These are phyloP conservation scores for Parnassius mnemosyne DNA, from an alignment of 2,888 invertebrate species.

Conservation along the genomic window DNA sequence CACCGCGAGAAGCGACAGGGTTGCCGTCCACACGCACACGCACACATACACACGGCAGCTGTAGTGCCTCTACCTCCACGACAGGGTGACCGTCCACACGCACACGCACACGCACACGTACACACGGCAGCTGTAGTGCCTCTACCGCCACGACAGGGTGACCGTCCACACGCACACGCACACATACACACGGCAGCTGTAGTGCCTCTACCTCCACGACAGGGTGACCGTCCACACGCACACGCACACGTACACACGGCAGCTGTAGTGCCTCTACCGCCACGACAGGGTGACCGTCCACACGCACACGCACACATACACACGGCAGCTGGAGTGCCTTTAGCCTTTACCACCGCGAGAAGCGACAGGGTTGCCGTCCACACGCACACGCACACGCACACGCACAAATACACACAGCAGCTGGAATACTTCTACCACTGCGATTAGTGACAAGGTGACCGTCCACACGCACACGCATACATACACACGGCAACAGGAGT, in stretches of 20 bases:
- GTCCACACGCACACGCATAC: background rate
- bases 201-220: conserved; percentile 45
- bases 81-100: conserved; percentile 73
- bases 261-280: conserved; percentile 91
- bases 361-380: too few relatives aligned
- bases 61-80: conserved; percentile 94
- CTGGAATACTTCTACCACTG: conserved; percentile 96
- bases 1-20: too few relatives aligned
- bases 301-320: background rate
- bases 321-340: too few relatives aligned
- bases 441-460: conserved; percentile 88
- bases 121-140: too few relatives aligned
- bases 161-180: too few relatives aligned
- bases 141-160: too few relatives aligned
- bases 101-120: background rate
- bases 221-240: too few relatives aligned
- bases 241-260: conserved; percentile 45
- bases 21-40: too few relatives aligned
- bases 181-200: too few relatives aligned
- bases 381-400: too few relatives aligned
- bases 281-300: conserved; percentile 83
- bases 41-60: conserved; percentile 79
- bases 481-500: too few relatives aligned
- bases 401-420: conserved; percentile 82
- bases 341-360: too few relatives aligned